These are phyloP conservation scores for Odontomachus brunneus DNA, from an alignment of 1,140 invertebrate genomes.

Conservation along the genomic window DNA sequence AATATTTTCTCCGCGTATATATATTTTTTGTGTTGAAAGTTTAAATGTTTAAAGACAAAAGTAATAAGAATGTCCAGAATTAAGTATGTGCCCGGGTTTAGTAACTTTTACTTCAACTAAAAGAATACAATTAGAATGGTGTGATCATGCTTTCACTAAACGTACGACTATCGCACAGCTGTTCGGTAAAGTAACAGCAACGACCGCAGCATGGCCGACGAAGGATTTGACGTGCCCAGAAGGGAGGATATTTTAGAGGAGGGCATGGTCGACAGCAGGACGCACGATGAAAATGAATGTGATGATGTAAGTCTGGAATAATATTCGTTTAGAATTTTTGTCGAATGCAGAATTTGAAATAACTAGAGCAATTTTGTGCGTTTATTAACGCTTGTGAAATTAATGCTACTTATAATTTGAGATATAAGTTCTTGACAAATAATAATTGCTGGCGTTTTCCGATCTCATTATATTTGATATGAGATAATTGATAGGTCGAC, in stretches of 20 bases:
- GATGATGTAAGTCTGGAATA: conserved; percentile 20
- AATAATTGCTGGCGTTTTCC: background rate
- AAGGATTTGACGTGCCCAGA: conserved; percentile 18
- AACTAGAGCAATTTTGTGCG: background rate
- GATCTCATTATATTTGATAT: background rate
- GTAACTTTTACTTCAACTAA: too few relatives aligned
- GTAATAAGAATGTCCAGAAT: too few relatives aligned
- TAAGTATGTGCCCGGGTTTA: too few relatives aligned
- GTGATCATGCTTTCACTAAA: conserved; percentile 23
- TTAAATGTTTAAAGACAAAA: too few relatives aligned
- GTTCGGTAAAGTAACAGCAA: conserved; percentile 8
- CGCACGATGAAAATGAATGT: conserved; percentile 8
- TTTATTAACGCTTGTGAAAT: too few relatives aligned
- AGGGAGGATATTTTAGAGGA: background rate
- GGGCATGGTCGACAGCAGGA: background rate
- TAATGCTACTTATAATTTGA: too few relatives aligned
- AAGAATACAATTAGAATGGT: background rate
- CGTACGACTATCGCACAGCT: conserved; percentile 17
- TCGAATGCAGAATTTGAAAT: background rate
- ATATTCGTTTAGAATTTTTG: background rate
- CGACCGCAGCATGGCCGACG: conserved; percentile 37
- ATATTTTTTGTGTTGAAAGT: too few relatives aligned
- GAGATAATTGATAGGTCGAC: conserved; percentile 44
- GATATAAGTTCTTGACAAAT: too few relatives aligned
- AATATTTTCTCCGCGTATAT: too few relatives aligned